Base-by-base conservation (phyloP, 53 echinoderm and acorn worm genomes). In the Hippasteria phrygiana region DNA sequence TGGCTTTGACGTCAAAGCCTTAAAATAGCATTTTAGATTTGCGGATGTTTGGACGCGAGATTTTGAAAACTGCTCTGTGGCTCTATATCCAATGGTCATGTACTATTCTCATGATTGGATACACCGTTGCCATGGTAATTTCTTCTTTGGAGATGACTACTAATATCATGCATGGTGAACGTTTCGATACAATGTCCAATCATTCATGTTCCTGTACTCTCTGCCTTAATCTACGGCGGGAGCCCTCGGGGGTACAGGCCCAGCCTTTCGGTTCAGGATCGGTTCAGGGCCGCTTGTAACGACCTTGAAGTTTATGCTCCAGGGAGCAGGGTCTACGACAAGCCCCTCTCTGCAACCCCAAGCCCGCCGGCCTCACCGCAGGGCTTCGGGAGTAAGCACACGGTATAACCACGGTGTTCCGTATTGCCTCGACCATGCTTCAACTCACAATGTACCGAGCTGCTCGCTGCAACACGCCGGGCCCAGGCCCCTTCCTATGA, bases 231-330 rank as follows among this genome's bases (percentile, higher is more conserved):
- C 64, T 26, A 39, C 41, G 2, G 16, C 65, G 45, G 24, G 40
- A 36, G 36, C n/a, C 82, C 64, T 33, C 11, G 46, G 41, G 79
- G 79, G 79, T 27, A 33, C 38, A 33, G 18, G 35, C 35, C 56
- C 26, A 7, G 79, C 29, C 79, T n/a, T 38, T 37, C 22, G 43
- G 66, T 65, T 65, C 82, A 65, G 82, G 28, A n/a, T 63, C 45
- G 64, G 82, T 78, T 78, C 59, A 82, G 82, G 66, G 43, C 43
- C 20, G 82, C 13, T 12, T 28, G 66, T 65, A 73, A 73, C 42
- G 82, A 82, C 82, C 82, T 82, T 82, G 82, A 82, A 82, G 47
- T 82, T 64, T 33, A 66, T 66, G 82, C 82, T 33, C 45, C 50
- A 64, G 43, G 42, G 45, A 34, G 16, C 82, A 82, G 13, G 31